These are phyloP conservation scores for Ptilodon capucinus DNA, from an alignment of 2,888 invertebrate species.

Conservation along the genomic window DNA sequence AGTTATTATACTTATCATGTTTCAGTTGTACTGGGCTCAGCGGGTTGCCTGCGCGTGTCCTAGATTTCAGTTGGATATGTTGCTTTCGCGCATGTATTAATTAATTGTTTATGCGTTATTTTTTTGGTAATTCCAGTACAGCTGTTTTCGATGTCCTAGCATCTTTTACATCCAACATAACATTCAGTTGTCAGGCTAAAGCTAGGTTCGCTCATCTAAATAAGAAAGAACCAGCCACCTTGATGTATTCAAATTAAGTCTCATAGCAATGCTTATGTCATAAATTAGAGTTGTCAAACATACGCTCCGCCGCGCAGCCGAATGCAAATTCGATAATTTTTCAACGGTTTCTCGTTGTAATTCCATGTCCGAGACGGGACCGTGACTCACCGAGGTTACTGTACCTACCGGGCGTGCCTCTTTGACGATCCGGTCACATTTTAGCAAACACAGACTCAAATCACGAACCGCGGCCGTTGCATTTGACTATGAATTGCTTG, in stretches of 20 bases:
- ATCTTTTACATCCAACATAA: too few relatives aligned
- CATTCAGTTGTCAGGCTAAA: too few relatives aligned
- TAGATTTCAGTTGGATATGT: constrained; percentile 39
- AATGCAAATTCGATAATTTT: constrained; percentile 46
- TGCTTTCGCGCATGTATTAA: constrained; percentile 20
- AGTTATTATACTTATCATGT: constrained; percentile 26
- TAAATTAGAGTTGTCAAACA: constrained; percentile 10
- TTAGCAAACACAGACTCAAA: constrained; percentile 36
- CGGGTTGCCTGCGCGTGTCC: constrained; percentile 32
- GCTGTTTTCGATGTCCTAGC: not conserved
- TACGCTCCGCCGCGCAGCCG: constrained; percentile 12
- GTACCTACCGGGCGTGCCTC: constrained; percentile 49
- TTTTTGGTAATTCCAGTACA: too few relatives aligned
- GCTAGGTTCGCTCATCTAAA: too few relatives aligned
- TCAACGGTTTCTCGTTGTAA: constrained; percentile 54
- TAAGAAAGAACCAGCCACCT: too few relatives aligned
- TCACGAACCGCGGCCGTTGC: constrained; percentile 25
- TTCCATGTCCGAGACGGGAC: constrained; percentile 34
- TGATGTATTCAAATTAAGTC: not conserved
- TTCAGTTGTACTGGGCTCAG: constrained; percentile 26
- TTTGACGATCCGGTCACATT: constrained; percentile 37
- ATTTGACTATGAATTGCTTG: constrained; percentile 24
- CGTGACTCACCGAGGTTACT: constrained; percentile 68
- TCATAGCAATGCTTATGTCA: not conserved
- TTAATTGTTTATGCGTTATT: too few relatives aligned